These are phyloP conservation scores for Pandemis cinnamomeana DNA, from an alignment of 2,888 invertebrate genomes.

Conservation along the genomic window DNA sequence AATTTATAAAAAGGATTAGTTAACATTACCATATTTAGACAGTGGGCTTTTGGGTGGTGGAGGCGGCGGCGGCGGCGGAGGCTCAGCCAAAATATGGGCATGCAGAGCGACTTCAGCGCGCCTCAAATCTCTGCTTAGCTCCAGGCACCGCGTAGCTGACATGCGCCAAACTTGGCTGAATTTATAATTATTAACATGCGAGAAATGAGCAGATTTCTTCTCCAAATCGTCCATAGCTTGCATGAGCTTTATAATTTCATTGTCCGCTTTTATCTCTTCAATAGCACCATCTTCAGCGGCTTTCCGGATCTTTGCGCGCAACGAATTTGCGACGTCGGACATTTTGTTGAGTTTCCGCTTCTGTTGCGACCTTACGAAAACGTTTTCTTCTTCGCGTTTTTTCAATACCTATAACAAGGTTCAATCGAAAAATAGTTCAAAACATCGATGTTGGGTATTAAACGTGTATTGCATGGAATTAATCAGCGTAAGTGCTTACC, in stretches of 20 bases:
- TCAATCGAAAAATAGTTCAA: not conserved
- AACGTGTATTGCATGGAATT: not conserved
- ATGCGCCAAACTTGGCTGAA: constrained; percentile 80
- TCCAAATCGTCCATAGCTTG: constrained; percentile 88
- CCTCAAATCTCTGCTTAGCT: constrained; percentile 60
- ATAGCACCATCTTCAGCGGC: constrained; percentile 86
- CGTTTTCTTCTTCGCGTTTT: constrained; percentile 94
- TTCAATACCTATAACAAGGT: constrained; percentile 85
- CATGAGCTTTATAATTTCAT: constrained; percentile 88
- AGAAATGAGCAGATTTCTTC: constrained; percentile 88
- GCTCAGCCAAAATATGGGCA: constrained; percentile 74
- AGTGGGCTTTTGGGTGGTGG: constrained; percentile 68
- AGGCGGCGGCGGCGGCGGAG: constrained; percentile 69
- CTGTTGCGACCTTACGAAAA: constrained; percentile 90
- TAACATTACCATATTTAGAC: constrained; percentile 59
- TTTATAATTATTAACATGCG: constrained; percentile 86
- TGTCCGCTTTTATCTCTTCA: constrained; percentile 87
- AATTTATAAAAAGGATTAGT: too few relatives aligned
- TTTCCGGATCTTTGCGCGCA: constrained; percentile 87
- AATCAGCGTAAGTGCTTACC: not conserved
- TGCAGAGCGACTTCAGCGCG: constrained; percentile 73
- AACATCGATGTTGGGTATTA: not conserved
- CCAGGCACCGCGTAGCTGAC: constrained; percentile 63
- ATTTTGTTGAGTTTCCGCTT: constrained; percentile 91
- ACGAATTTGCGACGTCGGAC: constrained; percentile 87